A percentile compares a stretch with the other conserved stretches of the same genome.
Conservation (phyloP, 2,113 vertebrate genomes). For the Globicephala melas region DNA sequence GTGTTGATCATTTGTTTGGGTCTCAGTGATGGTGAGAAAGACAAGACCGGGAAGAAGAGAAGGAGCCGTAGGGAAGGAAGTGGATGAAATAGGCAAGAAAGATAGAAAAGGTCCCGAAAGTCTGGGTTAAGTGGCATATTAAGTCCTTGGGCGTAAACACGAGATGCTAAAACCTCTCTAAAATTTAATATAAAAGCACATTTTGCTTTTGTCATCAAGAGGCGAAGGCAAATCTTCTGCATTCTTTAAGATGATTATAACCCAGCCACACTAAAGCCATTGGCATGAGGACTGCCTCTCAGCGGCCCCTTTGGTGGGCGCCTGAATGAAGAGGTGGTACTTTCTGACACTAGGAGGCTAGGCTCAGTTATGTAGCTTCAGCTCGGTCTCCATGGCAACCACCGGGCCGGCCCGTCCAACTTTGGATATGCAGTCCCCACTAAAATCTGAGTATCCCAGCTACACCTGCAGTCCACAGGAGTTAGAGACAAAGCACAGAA, state of each 20-base stretch:
- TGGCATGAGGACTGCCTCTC: rapidly evolving
- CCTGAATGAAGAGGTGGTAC: neutral
- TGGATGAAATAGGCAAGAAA: rapidly evolving
- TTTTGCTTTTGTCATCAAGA: neutral
- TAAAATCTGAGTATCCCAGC: neutral
- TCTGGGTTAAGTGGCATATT: rapidly evolving
- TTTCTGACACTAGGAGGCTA: rapidly evolving
- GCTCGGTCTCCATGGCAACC: neutral
- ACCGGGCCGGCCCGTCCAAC: rapidly evolving
- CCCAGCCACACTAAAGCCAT: neutral
- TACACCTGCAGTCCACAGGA: neutral
- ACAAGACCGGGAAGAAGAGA: neutral
- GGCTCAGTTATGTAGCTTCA: rapidly evolving
- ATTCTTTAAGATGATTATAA: rapidly evolving
- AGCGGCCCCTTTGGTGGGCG: neutral
- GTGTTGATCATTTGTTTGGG: neutral
- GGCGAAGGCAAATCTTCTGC: neutral
- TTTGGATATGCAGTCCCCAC: too few species aligned
- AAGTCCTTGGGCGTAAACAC: neutral
- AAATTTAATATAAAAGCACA: neutral
- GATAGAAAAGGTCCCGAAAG: neutral
- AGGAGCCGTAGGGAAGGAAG: neutral
- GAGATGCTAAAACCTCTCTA: neutral
- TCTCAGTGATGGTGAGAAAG: neutral
- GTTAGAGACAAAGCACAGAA: neutral